Evolutionary conservation across 2,888 invertebrate species (phyloP), one percentile per base, ranked within the genome.

Genomic region (Halictus ligatus): DNA sequence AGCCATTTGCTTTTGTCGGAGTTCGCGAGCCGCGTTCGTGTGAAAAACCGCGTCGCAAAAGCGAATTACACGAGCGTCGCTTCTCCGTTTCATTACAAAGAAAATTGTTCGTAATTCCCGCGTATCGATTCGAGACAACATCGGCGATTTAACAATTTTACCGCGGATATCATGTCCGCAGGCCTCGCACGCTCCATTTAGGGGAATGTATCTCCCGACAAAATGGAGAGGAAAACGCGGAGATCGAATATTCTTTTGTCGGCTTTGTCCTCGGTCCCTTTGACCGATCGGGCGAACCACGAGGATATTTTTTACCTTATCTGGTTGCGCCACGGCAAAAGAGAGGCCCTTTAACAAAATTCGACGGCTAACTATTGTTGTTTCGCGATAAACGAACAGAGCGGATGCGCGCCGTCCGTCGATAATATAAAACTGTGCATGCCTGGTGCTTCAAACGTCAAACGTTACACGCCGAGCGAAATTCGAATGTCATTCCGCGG

Each of bases 231-330:
- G 69, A 69, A 69, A 69, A 40, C 40, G n/a, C 18, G 69, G 74
- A n/a, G 82, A 80, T 80, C 82, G 79, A 75, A 80, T 80, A 80
- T 75, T 75, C 82, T 80, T 82, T 82, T 80, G 73, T 67, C 73
- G 69, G 74, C 80, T 82, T 82, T 82, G 67, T 69, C 25, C 69
- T 15, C 18, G 80, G 13, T 50, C 67, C 69, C 82, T 82, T 82
- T 82, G 82, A 82, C 46, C 74, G 79, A 67, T 67, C 48, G 64
- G 73, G 43, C 80, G 46, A 54, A n/a, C 54, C 82, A 25, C 67
- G 35, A 40, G 54, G 25, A 82, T 80, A 82, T 82, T 82, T 82
- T 69, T 82, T 80, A 43, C 69, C 69, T 82, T 82, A 82, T 80
- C 81, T 79, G 43, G 48, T 43, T 48, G 72, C n/a, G 54, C 54